A percentile compares a stretch with the other conserved stretches of the same genome.
Evolutionary conservation across 2,797 vertebrate genomes (phyloP).

Genomic region (Manis javanica): DNA sequence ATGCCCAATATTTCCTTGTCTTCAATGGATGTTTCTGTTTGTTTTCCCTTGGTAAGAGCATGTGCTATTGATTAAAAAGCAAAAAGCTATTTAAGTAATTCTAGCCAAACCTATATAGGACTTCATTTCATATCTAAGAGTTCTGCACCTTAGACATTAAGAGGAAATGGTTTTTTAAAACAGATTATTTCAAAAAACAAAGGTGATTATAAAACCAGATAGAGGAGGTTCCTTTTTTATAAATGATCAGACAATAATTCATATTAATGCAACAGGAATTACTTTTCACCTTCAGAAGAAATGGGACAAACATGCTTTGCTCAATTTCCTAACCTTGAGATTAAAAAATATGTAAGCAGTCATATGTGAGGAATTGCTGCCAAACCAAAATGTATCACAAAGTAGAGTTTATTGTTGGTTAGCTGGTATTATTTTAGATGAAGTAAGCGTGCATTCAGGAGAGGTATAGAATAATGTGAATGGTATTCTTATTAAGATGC

Average conservation of each 20-base stretch:
- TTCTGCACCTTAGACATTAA: slow-evolving; percentile 12
- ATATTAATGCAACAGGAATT: slow-evolving; percentile 23
- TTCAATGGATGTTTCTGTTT: neutral
- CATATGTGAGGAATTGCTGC: neutral
- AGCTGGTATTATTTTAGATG: neutral
- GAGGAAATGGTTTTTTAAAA: slow-evolving; percentile 11
- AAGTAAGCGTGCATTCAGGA: neutral
- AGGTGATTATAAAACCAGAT: neutral
- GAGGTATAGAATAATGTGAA: neutral
- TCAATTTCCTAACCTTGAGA: slow-evolving; percentile 17
- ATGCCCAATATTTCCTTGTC: neutral
- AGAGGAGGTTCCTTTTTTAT: neutral
- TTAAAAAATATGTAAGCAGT: slow-evolving; percentile 6
- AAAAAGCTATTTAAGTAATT: slow-evolving; percentile 58
- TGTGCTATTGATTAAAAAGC: slow-evolving; percentile 14
- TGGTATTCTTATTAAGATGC: neutral
- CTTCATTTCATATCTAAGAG: neutral
- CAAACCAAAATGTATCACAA: slow-evolving; percentile 1
- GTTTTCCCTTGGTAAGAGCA: neutral
- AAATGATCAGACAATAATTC: neutral
- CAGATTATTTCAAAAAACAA: neutral
- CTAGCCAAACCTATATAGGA: neutral
- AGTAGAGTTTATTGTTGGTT: neutral
- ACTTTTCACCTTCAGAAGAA: slow-evolving; percentile 24
- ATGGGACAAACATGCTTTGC: neutral